Evolutionary conservation across 2,113 vertebrate species (phyloP).

Genomic region (Geococcyx californianus): DNA sequence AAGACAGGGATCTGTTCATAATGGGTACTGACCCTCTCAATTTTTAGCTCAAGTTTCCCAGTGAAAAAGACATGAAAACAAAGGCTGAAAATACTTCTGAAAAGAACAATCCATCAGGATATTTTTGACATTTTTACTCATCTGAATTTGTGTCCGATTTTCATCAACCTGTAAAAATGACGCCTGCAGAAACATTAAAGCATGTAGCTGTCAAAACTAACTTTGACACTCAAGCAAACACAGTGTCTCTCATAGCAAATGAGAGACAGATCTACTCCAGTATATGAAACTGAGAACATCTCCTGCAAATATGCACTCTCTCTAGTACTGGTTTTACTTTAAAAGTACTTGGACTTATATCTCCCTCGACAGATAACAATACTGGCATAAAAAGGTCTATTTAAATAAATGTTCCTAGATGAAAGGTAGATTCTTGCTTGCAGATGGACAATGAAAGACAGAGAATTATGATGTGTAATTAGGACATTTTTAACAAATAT

Average conservation of each 20-base stretch:
- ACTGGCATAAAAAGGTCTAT: neutral
- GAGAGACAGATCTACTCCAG: neutral
- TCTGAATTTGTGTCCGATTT: neutral
- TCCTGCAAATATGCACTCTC: neutral
- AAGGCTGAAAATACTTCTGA: neutral
- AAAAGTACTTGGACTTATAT: neutral
- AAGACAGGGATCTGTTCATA: neutral
- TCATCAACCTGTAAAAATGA: neutral
- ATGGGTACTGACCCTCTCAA: neutral
- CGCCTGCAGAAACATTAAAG: neutral
- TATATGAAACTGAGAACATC: neutral
- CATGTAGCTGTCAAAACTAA: neutral
- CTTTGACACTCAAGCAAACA: neutral
- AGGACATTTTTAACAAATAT: neutral
- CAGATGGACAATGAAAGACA: neutral
- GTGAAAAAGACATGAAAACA: neutral
- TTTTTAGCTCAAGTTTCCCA: neutral
- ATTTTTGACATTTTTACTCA: neutral
- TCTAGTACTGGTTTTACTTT: neutral
- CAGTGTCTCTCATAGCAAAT: neutral
- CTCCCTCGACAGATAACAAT: neutral
- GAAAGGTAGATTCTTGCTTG: neutral
- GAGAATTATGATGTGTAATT: neutral
- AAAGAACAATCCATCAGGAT: neutral
- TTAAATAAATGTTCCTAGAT: neutral